A percentile compares a stretch with the other conserved stretches of the same genome.
These are phyloP conservation scores for Euglossa dilemma DNA, from an alignment of 1,140 invertebrate genomes.

Conservation along the genomic window DNA sequence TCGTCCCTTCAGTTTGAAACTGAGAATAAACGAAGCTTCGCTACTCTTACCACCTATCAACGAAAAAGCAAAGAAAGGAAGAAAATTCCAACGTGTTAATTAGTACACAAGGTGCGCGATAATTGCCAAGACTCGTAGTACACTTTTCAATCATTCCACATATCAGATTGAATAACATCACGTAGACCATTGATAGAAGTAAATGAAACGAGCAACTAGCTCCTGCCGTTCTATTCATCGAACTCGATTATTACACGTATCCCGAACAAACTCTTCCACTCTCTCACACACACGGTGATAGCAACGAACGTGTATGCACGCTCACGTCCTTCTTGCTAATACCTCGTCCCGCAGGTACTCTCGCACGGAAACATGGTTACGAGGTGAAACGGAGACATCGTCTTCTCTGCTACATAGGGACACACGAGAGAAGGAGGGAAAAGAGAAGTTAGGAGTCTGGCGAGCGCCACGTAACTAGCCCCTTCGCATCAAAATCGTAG, in stretches of 20 bases:
- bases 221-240: background rate
- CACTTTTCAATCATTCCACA: background rate
- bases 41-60: no score
- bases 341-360: background rate
- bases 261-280: background rate
- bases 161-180: background rate
- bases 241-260: slow-evolving; percentile 18
- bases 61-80: no score
- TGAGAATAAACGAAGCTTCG: no score
- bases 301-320: background rate
- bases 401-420: background rate
- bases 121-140: no score
- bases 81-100: no score
- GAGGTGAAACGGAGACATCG: background rate
- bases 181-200: background rate
- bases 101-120: no score
- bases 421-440: slow-evolving; percentile 3
- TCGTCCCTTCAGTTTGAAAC: no score
- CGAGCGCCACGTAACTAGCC: slow-evolving; percentile 23
- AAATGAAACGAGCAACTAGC: background rate
- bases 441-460: slow-evolving; percentile 19
- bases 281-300: background rate
- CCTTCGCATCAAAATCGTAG: slow-evolving; percentile 27
- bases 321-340: background rate
- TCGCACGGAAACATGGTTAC: background rate